Base-by-base conservation (phyloP, 2,888 invertebrate species). In the Scaptomyza caliginosa region DNA sequence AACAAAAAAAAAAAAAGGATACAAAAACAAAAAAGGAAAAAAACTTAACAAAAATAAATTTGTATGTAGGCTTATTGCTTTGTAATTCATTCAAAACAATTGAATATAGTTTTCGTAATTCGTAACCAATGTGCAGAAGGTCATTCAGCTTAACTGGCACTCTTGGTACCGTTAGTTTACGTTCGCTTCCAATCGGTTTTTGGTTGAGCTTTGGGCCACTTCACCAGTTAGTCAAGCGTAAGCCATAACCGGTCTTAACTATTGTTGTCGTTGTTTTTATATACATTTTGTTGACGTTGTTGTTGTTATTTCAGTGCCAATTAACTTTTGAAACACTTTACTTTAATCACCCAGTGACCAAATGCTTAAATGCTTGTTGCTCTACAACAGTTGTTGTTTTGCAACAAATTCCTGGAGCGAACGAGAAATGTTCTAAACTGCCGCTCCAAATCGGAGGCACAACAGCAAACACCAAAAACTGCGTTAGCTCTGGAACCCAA, bases 271-370 rank as follows among this genome's bases (percentile, higher is more conserved):
- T 10, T 17, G 19, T 10, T 30, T 10, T 45, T 45, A 17, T 7
- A 45, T 28, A 8, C 17, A 17, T 39, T 49, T 34, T 10, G 38
- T 13, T 8, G 6, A 49, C 45, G 71, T 67, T 65, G 55, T 34
- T 52, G 40, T 21, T 60, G 50, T 26, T 64, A 54, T 71, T 81
- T 60, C 59, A 72, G 43, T 65, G 69, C 67, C 85, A 84, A 86
- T 83, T 83, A 83, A 84, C 74, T 83, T 84, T 77, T 67, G 70
- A 86, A 86, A 84, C 82, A 81, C 78, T 83, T 86, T 70, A 77
- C 56, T 86, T 81, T 86, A 86, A 86, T 76, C 87, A 73, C 71
- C 74, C 48, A 69, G 68, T 71, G 66, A 60, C 70, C 57, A 62
- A 77, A 72, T 72, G 62, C 51, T 49, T 51, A 66, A 66, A 66